Percentiles rank a stretch among this genome's conserved stretches.
These are phyloP conservation scores for Harlomillsia oculata DNA, from an alignment of 1,140 invertebrate genomes.

Conservation along the genomic window DNA sequence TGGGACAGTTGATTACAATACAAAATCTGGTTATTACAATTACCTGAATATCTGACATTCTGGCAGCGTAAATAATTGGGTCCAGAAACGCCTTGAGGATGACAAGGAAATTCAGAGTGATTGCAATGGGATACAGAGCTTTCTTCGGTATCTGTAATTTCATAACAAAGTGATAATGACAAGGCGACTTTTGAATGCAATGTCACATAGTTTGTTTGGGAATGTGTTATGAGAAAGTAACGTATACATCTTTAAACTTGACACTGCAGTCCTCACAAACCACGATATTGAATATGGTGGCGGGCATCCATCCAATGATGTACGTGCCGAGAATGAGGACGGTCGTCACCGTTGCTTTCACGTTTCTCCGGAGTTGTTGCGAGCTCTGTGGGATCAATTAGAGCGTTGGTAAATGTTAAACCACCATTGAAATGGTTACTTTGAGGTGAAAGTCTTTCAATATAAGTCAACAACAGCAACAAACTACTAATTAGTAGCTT, in stretches of 20 bases:
- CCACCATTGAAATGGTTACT: neutral
- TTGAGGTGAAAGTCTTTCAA: too few species aligned
- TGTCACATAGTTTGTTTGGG: too few species aligned
- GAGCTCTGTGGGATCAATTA: constrained; percentile 17
- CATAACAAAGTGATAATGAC: neutral
- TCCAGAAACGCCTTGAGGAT: constrained; percentile 56
- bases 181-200: neutral
- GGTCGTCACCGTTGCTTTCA: constrained; percentile 57
- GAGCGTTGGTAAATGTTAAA: neutral
- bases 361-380: constrained; percentile 44
- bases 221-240: too few species aligned
- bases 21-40: neutral
- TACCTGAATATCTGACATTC: constrained; percentile 57
- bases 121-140: constrained; percentile 19
- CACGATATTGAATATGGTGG: constrained; percentile 46
- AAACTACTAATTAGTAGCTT: too few species aligned
- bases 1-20: neutral
- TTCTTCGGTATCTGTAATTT: neutral
- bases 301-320: constrained; percentile 55
- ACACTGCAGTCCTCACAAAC: constrained; percentile 47
- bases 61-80: constrained; percentile 58
- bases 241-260: constrained; percentile 24
- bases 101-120: constrained; percentile 45
- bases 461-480: too few species aligned
- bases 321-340: constrained; percentile 58